phyloP scores from a whole-genome alignment of 1,140 invertebrate genomes.

The Grapholita molesta region DNA sequence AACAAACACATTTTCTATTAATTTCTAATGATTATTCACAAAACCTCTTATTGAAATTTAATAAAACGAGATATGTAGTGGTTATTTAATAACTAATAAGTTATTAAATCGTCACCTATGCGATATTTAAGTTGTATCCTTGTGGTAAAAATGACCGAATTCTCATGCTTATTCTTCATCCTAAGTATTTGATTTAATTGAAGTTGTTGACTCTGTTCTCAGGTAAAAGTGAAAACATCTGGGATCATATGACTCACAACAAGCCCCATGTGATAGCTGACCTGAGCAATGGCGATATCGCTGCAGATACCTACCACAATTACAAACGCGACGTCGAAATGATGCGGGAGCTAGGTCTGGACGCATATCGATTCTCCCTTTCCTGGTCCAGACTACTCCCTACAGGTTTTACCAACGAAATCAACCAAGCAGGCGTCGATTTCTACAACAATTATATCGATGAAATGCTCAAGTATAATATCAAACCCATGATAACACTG shows the following conservation, averaged over 20 bases:
- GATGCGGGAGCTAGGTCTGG: slow-evolving; percentile 49
- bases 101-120: too few relatives aligned
- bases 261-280: slow-evolving; percentile 36
- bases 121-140: too few relatives aligned
- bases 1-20: slow-evolving; percentile 38
- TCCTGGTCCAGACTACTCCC: slow-evolving; percentile 81
- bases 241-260: slow-evolving; percentile 64
- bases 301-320: slow-evolving; percentile 44
- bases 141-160: too few relatives aligned
- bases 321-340: slow-evolving; percentile 51
- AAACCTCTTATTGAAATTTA: too few relatives aligned
- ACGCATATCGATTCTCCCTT: slow-evolving; percentile 80
- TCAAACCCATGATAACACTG: slow-evolving; percentile 51
- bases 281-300: slow-evolving; percentile 40
- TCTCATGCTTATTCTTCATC: too few relatives aligned
- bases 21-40: too few relatives aligned
- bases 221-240: slow-evolving; percentile 78
- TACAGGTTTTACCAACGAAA: slow-evolving; percentile 70
- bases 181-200: too few relatives aligned
- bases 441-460: slow-evolving; percentile 81
- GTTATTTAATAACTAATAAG: too few relatives aligned
- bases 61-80: too few relatives aligned
- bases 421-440: slow-evolving; percentile 74
- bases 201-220: slow-evolving; percentile 13
- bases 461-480: slow-evolving; percentile 59